Evolutionary conservation across 1,140 invertebrate genomes (phyloP), one percentile per base, ranked within the genome.

Genomic region (Calephelis virginiensis): DNA sequence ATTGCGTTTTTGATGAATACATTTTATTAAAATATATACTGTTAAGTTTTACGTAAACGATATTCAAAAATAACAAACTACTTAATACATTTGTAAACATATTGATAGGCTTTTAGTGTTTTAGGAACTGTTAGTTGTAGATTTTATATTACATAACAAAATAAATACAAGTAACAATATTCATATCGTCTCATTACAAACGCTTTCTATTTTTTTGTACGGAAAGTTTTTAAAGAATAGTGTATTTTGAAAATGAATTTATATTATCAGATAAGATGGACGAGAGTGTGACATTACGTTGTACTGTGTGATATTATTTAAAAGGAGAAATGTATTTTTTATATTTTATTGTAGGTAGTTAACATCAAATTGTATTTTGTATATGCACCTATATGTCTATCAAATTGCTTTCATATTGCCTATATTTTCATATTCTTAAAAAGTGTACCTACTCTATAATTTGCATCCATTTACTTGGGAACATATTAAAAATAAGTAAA

Each of bases 1-100:
- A 56, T 56, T 11, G 28, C 9, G 50, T 56, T 56, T 28, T 37
- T 74, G 14, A 46, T 68, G 61, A 47, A 53, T 60, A 67, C 46
- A 60, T 17, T 68, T 60, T 45, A 43, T 40, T 46, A 66, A 64
- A 28, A 28, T 28, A 61, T 50, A 65, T 64, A 67, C n/a, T 69
- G 64, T 75, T 61, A 14, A 28, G 50, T 56, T 56, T 11, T 17
- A 56, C 28, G 17, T 17, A 53, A 53, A 53, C 0, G 6, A 3
- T 9, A 50, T 50, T 13, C 48, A 50, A 13, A 13, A 8, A 50
- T 50, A 50, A 14, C n/a, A 50, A 50, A 50, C 50, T 53, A 17
- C 14, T 37, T 56, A 28, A 56, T 37, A 56, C 37, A 12, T 9
- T 37, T 56, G 12, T 28, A 12, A 17, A 17, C 28, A 28, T 28